Base-by-base conservation (phyloP, 1,140 invertebrate species). In the Listronotus oregonensis region DNA sequence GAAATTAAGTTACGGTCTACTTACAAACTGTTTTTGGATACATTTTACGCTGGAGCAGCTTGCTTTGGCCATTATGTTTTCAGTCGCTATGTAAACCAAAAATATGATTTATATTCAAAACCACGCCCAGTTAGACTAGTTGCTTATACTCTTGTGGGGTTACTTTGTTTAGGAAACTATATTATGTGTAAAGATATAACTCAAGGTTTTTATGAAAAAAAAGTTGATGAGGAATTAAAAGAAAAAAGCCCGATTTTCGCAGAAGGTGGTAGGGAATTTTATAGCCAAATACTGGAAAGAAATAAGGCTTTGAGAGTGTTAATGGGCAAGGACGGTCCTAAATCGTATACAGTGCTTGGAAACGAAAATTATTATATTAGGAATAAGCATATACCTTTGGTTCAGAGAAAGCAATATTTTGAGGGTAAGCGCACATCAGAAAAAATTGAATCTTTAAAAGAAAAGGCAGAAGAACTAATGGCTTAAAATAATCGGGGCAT, bases 191-290 rank as follows among this genome's bases (percentile, higher is more conserved):
- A 86, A 71, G 90, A 92, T 78, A 78, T 77, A 43, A 82, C 85
- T 18, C 83, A 85, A 73, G 80, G 85, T 32, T 64, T 81, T 51
- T 86, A 80, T 71, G 91, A 93, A 71, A 79, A 78, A 14, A 62
- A 80, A 10, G 81, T 84, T 37, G 91, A 93, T 76, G 78, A 84
- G 64, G 75, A 80, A 56, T 74, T 93, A 10, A 82, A 84, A 58
- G 71, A 80, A 17, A 69, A 89, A 49, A 86, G 85, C 27, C 75
- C 79, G 18, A 81, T 85, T 32, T 92, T 88, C 77, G 78, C 87
- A 7, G 80, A 87, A 74, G 89, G 89, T 39, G 92, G 90, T 9
- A 80, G 87, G 37, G 86, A 89, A 74, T 93, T 84, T 79, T 94
- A 93, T 77, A 81, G 84, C 32, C 91, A 92, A 79, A 75, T 86